Base-by-base conservation (phyloP, 2,113 vertebrate species). In the Calypte anna region DNA sequence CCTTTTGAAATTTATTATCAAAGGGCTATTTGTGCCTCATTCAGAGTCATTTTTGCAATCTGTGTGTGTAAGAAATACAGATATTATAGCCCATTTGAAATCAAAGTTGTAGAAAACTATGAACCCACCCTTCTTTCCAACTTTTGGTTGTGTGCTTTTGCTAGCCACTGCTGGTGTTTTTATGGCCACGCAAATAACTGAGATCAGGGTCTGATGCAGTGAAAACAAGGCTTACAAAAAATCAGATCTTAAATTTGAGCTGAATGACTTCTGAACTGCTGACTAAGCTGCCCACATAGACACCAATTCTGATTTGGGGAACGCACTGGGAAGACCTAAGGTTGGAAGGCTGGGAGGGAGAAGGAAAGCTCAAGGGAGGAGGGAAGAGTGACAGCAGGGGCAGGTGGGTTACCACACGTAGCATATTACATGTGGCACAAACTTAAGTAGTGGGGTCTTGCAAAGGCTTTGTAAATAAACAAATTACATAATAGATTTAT, bases 251-350 rank as follows among this genome's bases (percentile, higher is more conserved):
- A 77, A n/a, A 31, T 91, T 72, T 75, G 53, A 68, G 23, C 19
- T 92, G 62, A 62, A 67, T 91, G 10, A 3, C 31, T 82, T 31
- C 40, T 51, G 9, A 67, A 31, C 27, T 73, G 25, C 46, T 89
- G 69, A 75, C 61, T 51, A 59, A 6, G 7, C 51, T 86, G 68
- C 20, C 10, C 51, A 13, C 16, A 3, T 36, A 21, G 53, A n/a
- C 4, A 20, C 5, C 22, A 2, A 25, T 61, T 80, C 46, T 92
- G 83, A 5, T 5, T 64, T 4, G 2, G 0, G 11, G 9, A 36
- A 57, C 8, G 48, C 16, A 12, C 36, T 40, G 46, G n/a, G 18
- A 79, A 63, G 48, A 57, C 19, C 25, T 7, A 50, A 8, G 40
- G 44, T 22, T 2, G 27, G 51, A 50, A 21, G 36, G 17, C 3